Base-by-base conservation (phyloP, 2,888 invertebrate genomes). In the Drosophila borborema region DNA sequence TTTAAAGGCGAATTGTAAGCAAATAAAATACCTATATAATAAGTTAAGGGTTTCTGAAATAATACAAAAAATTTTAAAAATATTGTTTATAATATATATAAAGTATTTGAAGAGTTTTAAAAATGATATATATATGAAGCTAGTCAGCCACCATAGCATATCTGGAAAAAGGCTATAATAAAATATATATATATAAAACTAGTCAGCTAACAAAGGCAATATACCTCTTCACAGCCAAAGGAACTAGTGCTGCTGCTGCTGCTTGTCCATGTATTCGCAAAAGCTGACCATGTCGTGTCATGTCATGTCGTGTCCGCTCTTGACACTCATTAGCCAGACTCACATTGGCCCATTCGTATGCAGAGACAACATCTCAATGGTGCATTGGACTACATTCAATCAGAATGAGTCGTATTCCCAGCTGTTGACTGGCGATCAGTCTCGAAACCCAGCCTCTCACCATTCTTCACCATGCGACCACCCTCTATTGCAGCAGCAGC, bases 301-400 rank as follows among this genome's bases (percentile, higher is more conserved):
- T 65, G 80, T 77, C 79, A 68, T 72, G 72, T 60, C 43, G 72
- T 74, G 72, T 75, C 62, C 54, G 63, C 59, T 80, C 73, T 64
- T 80, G 81, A 72, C 75, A 81, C 72, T 80, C 78, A 81, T 81
- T 81, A 74, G 71, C 54, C 63, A 9, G 62, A 46, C 55, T 56
- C 14, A 9, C 46, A 40, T 45, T 45, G 56, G 56, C 48, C 64
- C 51, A 64, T 43, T 45, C 55, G 41, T 64, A 63, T 54, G 59
- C 45, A 58, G 31, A 63, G 45, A 18, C 38, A 62, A 40, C 34
- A 43, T 58, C 48, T 55, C 55, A 64, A 38, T 64, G 70, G 55
- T 34, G 40, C 43, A 28, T 20, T 60, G 61, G 48, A 60, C 75
- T 71, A 61, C 60, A 78, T 66, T 12, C 31, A 63, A 38, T 58